Conservation (phyloP, 2,113 vertebrate genomes). For the Etia nguti region DNA sequence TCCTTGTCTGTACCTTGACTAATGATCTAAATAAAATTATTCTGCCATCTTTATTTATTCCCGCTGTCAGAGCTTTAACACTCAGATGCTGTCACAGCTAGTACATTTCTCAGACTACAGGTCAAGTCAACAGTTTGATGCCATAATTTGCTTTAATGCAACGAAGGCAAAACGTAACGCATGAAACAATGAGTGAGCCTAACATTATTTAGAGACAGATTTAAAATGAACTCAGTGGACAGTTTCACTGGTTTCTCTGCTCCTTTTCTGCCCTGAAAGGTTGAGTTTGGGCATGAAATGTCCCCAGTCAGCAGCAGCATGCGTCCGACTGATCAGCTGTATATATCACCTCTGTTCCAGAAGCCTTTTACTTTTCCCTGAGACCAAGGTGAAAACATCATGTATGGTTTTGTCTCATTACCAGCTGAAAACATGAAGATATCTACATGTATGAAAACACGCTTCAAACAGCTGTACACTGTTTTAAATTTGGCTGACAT, state of each 20-base stretch:
- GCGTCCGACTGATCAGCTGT: background rate
- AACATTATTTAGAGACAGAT: background rate
- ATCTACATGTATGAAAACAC: too few relatives aligned
- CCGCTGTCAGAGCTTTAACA: background rate
- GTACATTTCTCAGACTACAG: background rate
- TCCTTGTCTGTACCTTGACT: background rate
- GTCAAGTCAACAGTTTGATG: background rate
- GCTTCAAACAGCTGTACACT: too few relatives aligned
- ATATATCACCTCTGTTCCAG: background rate
- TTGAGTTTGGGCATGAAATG: background rate
- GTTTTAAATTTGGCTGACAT: too few relatives aligned
- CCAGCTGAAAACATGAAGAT: too few relatives aligned
- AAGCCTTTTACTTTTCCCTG: background rate
- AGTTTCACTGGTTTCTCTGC: background rate
- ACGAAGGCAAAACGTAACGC: background rate
- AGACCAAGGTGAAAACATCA: too few relatives aligned
- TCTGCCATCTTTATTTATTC: background rate
- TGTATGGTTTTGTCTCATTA: background rate
- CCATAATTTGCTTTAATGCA: background rate
- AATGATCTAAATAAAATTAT: constrained; percentile 9
- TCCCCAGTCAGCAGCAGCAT: background rate
- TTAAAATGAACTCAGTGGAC: background rate
- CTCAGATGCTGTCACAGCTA: background rate
- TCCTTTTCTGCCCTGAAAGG: background rate
- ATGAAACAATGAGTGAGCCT: background rate